A percentile compares a stretch with the other conserved stretches of the same genome.
These are phyloP conservation scores for Drosophila mimica DNA, from an alignment of 2,888 invertebrate genomes.

Conservation along the genomic window DNA sequence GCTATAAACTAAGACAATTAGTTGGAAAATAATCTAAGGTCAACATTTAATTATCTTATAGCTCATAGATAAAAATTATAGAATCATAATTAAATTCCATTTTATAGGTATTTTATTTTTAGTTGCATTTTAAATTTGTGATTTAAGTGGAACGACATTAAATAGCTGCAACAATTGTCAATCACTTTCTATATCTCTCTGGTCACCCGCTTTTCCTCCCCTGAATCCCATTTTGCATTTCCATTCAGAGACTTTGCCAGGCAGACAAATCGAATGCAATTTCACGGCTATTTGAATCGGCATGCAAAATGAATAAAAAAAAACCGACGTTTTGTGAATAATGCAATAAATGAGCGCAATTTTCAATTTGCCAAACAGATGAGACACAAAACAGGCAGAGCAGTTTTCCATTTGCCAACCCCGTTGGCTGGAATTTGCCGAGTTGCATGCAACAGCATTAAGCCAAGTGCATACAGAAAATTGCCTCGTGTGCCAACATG, in stretches of 20 bases:
- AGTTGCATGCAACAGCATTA: slow-evolving; percentile 34
- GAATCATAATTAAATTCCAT: background rate
- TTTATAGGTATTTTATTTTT: background rate
- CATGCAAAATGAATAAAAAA: slow-evolving; percentile 34
- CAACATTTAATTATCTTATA: background rate
- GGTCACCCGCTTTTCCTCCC: background rate
- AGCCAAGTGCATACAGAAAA: slow-evolving; percentile 57
- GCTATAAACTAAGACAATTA: background rate
- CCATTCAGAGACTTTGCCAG: slow-evolving; percentile 38
- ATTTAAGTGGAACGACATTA: slow-evolving; percentile 18
- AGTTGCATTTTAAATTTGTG: background rate
- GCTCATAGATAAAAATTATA: no score
- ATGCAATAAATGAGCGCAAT: slow-evolving; percentile 76
- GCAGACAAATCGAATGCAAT: slow-evolving; percentile 71
- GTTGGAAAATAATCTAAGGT: background rate
- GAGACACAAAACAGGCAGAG: slow-evolving; percentile 66
- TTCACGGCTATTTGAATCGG: slow-evolving; percentile 74
- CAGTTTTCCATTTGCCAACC: slow-evolving; percentile 8
- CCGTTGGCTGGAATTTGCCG: background rate
- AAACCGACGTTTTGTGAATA: slow-evolving; percentile 47
- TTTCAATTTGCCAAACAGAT: slow-evolving; percentile 75
- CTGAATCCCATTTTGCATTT: slow-evolving; percentile 4
- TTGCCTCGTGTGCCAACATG: slow-evolving; percentile 44
- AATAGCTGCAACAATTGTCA: slow-evolving; percentile 23
- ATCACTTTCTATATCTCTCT: slow-evolving; percentile 1